These are phyloP conservation scores for Dicycla oo DNA, from an alignment of 2,888 invertebrate species.

Conservation along the genomic window DNA sequence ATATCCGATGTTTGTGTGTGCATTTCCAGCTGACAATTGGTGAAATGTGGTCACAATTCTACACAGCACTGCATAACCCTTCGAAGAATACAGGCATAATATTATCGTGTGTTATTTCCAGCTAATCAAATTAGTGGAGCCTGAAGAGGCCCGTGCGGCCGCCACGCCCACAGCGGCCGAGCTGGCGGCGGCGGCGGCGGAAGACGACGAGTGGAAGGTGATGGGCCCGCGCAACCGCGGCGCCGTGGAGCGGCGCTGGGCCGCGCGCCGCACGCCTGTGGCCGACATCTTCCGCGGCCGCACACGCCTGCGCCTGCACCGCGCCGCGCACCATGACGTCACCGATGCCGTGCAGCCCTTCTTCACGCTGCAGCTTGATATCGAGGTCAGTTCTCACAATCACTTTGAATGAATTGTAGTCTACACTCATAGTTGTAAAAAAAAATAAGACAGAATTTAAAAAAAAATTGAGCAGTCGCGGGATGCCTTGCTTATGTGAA, in stretches of 20 bases:
- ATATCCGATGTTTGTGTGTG: background rate
- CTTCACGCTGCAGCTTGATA: conserved; percentile 98
- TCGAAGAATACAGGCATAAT: background rate
- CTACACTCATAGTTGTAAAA: background rate
- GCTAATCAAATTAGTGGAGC: conserved; percentile 91
- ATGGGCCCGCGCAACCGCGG: conserved; percentile 97
- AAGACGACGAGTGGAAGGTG: conserved; percentile 93
- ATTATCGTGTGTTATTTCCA: conserved; percentile 66
- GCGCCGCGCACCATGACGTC: conserved; percentile 92
- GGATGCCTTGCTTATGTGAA: too few relatives aligned
- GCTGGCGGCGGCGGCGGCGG: conserved; percentile 74
- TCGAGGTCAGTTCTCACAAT: conserved; percentile 92
- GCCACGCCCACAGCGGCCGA: conserved; percentile 74
- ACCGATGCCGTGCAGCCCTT: conserved; percentile 98
- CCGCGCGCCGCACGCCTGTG: conserved; percentile 94
- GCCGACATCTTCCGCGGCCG: conserved; percentile 98
- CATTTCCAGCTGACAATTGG: background rate
- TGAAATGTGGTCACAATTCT: too few relatives aligned
- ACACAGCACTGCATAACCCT: background rate
- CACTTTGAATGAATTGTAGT: background rate
- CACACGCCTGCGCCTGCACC: conserved; percentile 95
- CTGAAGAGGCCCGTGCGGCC: conserved; percentile 86
- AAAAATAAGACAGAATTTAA: too few relatives aligned
- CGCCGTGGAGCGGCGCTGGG: conserved; percentile 95
- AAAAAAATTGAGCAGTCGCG: too few relatives aligned